Evolutionary conservation across 2,797 vertebrate genomes (phyloP).

Genomic region (Peromyscus melanophrys): DNA sequence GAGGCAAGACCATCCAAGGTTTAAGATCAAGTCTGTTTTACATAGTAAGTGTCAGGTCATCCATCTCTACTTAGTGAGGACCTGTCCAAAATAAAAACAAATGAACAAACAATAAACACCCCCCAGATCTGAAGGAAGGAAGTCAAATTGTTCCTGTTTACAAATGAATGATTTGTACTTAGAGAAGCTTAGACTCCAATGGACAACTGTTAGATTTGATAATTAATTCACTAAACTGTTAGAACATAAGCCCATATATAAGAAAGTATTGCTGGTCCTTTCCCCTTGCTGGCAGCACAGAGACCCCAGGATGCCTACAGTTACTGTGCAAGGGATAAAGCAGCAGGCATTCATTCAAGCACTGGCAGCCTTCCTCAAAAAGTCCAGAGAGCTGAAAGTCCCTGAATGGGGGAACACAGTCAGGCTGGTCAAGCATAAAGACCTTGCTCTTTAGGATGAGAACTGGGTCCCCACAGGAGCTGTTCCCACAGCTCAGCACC

Average conservation of each 20-base stretch:
- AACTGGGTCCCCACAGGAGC: constrained; percentile 92
- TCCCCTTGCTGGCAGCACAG: neutral
- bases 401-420: constrained; percentile 95
- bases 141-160: neutral
- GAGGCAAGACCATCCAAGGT: neutral
- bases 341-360: neutral
- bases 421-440: constrained; percentile 94
- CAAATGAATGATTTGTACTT: neutral
- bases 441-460: constrained; percentile 94
- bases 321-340: neutral
- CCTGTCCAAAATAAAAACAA: neutral
- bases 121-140: neutral
- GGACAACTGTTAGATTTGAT: neutral
- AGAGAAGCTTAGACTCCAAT: neutral
- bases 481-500: constrained; percentile 66
- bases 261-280: neutral
- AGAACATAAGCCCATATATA: neutral
- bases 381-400: constrained; percentile 93
- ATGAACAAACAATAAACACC: neutral
- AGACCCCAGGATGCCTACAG: neutral
- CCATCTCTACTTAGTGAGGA: neutral
- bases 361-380: neutral
- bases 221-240: neutral
- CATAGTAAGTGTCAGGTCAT: neutral
- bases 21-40: neutral